phyloP scores from a whole-genome alignment of 1,140 invertebrate species.

The Drosophila fuyamai region DNA sequence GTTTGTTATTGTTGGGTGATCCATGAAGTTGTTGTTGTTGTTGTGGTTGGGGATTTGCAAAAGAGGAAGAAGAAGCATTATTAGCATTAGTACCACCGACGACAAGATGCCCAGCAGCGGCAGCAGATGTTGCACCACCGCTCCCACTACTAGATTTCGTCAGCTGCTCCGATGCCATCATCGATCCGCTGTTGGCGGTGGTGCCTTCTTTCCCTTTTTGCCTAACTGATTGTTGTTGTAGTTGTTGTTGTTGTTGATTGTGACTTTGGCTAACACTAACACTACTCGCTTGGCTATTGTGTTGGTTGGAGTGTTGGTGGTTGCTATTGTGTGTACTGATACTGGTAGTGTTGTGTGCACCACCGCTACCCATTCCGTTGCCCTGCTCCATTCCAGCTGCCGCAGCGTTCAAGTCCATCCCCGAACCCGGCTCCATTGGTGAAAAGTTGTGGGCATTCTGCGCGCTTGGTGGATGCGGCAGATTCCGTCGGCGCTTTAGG shows the following conservation, averaged over 20 bases:
- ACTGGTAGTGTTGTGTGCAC: constrained; percentile 51
- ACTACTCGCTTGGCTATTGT: constrained; percentile 71
- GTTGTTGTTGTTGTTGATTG: constrained; percentile 54
- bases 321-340: constrained; percentile 58
- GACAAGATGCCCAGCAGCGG: constrained; percentile 82
- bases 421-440: constrained; percentile 64
- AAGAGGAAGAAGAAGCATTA: constrained; percentile 85
- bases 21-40: constrained; percentile 79
- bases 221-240: constrained; percentile 73
- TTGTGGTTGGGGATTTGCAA: constrained; percentile 83
- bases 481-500: constrained; percentile 70
- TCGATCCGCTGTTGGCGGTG: constrained; percentile 64
- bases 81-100: constrained; percentile 85
- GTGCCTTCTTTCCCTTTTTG: constrained; percentile 84
- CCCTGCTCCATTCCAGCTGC: constrained; percentile 31
- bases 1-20: constrained; percentile 75
- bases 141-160: constrained; percentile 84
- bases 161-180: constrained; percentile 77
- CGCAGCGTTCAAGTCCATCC: constrained; percentile 7
- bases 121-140: constrained; percentile 74
- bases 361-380: constrained; percentile 52
- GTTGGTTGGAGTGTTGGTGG: constrained; percentile 35
- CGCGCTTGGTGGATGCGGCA: constrained; percentile 82
- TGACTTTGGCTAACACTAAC: constrained; percentile 55
- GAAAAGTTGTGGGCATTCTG: constrained; percentile 83